phyloP scores from a whole-genome alignment of 2,113 vertebrate species.

The Chitala chitala region DNA sequence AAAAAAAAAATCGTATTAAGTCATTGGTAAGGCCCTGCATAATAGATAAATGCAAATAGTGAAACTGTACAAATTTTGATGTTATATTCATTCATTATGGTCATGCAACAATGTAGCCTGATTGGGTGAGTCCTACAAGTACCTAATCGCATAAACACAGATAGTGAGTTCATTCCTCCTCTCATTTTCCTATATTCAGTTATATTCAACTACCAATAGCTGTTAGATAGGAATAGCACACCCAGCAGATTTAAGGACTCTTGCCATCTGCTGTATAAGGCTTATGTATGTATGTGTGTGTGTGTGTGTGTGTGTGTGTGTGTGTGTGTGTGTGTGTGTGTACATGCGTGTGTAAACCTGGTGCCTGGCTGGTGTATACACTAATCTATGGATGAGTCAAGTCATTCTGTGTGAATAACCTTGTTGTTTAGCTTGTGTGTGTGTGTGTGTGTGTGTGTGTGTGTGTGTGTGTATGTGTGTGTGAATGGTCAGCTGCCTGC shows the following conservation, averaged over 20 bases:
- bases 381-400: constrained; percentile 51
- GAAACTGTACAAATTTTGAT: constrained; percentile 16
- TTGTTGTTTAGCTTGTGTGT: neutral
- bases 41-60: constrained; percentile 12
- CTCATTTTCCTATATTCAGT: constrained; percentile 10
- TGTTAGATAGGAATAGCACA: neutral
- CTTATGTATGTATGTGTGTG: constrained; percentile 16
- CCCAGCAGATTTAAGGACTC: neutral
- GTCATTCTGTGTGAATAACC: constrained; percentile 37
- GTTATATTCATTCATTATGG: constrained; percentile 17
- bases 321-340: constrained; percentile 6
- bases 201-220: neutral
- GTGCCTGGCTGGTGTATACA: constrained; percentile 50
- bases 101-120: constrained; percentile 15
- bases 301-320: constrained; percentile 26
- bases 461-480: too few relatives aligned
- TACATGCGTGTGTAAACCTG: neutral
- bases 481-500: too few relatives aligned
- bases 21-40: constrained; percentile 5
- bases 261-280: neutral
- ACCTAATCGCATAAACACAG: constrained; percentile 8
- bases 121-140: constrained; percentile 13
- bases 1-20: neutral
- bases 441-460: neutral
- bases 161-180: neutral